phyloP scores from a whole-genome alignment of 2,888 invertebrate species.

The Prosapia bicincta region DNA sequence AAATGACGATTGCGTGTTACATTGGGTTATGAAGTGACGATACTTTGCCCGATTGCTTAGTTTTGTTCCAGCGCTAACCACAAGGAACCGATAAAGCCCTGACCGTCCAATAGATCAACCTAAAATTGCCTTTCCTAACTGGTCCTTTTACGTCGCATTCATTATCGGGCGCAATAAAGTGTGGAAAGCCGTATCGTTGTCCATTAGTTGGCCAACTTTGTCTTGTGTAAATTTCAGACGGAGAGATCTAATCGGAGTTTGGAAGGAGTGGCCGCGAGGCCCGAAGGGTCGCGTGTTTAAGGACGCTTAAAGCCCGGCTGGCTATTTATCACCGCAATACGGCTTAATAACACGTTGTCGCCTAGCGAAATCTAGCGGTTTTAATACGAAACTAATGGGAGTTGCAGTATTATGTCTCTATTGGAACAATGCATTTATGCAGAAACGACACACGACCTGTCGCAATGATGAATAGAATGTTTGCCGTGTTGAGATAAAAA shows the following conservation, averaged over 20 bases:
- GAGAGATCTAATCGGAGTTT: neutral
- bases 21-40: too few relatives aligned
- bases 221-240: neutral
- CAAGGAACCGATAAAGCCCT: too few relatives aligned
- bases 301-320: neutral
- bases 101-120: too few relatives aligned
- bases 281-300: neutral
- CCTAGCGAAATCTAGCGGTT: neutral
- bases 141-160: neutral
- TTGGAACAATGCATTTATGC: neutral
- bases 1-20: too few relatives aligned
- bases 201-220: neutral
- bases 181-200: neutral
- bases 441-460: neutral
- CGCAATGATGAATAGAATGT: neutral
- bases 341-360: neutral
- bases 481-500: too few relatives aligned
- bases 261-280: neutral
- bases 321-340: neutral
- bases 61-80: too few relatives aligned
- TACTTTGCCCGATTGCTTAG: too few relatives aligned
- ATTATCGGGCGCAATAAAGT: neutral
- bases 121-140: neutral
- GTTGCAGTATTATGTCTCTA: neutral
- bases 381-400: neutral